Evolutionary conservation across 1,140 invertebrate genomes (phyloP), one percentile per base, ranked within the genome.

Genomic region (Trichonephila clavata): DNA sequence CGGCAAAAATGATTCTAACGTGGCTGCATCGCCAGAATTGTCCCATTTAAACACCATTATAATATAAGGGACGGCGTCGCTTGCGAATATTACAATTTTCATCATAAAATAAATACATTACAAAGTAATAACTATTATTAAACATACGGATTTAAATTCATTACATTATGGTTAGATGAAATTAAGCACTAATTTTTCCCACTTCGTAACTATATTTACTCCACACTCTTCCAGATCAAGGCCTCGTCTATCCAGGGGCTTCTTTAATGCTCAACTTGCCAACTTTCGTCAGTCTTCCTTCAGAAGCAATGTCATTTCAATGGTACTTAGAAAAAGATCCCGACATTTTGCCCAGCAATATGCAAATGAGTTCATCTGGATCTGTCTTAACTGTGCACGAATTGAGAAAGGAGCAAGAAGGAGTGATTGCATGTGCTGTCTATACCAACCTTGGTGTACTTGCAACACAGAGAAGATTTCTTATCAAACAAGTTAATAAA

Each of bases 361-460:
- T 93, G 91, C n/a, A 39, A 50, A 7, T 20, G 32, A 93, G 91
- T 24, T n/a, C 43, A 0, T 32, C 91, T 5, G 83, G 91, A 0
- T 27, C 27, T 24, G 18, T 63, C 0, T 5, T 93, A 7, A 43
- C n/a, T 3, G 77, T 93, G 4, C 71, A 83, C 0, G 91, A 93
- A 18, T 63, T 93, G 8, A n/a, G 91, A 0, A 86, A 77, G n/a
- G 91, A 93, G 13, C 91, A 93, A 20, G 61, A 87, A 20, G 91
- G 91, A 2, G 39, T 93, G n/a, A 27, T 93, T 2, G n/a, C 65
- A 0, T 93, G 91, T 20, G 18, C 83, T 14, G 91, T 93, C n/a
- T 93, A 86, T 43, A 93, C 83, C 91, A 93, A 93, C 65, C 63
- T 86, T 5, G 60, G 68, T 0, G 20, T 93, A 2, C 86, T 87